Percentiles rank a stretch among this genome's conserved stretches.
Evolutionary conservation across 2,888 invertebrate species (phyloP).

Genomic region (Drosophila borborema): DNA sequence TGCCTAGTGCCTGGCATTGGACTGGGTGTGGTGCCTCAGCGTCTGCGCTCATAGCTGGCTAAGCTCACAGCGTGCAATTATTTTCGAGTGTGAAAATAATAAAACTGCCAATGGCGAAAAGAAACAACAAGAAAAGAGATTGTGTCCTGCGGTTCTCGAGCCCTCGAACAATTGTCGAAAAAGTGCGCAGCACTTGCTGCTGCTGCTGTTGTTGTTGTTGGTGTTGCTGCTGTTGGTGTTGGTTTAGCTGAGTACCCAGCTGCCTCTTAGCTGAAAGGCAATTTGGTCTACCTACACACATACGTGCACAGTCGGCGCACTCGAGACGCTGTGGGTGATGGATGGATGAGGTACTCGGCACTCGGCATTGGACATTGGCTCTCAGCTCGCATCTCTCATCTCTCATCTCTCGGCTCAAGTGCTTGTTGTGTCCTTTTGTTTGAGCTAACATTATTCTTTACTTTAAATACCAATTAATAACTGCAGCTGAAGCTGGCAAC

Average conservation of each 20-base stretch:
- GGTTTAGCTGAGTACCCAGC: constrained; percentile 48
- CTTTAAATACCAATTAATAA: constrained; percentile 82
- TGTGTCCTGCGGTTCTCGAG: constrained; percentile 80
- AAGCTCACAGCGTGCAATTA: constrained; percentile 81
- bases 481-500: constrained; percentile 70
- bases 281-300: constrained; percentile 52
- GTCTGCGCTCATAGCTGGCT: constrained; percentile 60
- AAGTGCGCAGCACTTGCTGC: constrained; percentile 46
- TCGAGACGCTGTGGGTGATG: constrained; percentile 80
- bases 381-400: too few species aligned
- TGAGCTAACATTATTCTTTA: constrained; percentile 78
- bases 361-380: background rate
- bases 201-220: constrained; percentile 50
- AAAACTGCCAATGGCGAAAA: constrained; percentile 72
- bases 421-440: constrained; percentile 75
- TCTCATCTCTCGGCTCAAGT: constrained; percentile 50
- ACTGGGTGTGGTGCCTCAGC: constrained; percentile 73
- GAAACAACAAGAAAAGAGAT: constrained; percentile 21
- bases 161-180: constrained; percentile 58
- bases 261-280: constrained; percentile 39
- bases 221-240: constrained; percentile 28
- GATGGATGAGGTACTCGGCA: constrained; percentile 66
- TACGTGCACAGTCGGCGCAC: constrained; percentile 50
- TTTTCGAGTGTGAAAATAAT: constrained; percentile 82
- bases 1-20: constrained; percentile 1